Percentiles rank a stretch among this genome's conserved stretches.
phyloP scores from a whole-genome alignment of 1,140 invertebrate genomes.

The Drosophila jambulina region DNA sequence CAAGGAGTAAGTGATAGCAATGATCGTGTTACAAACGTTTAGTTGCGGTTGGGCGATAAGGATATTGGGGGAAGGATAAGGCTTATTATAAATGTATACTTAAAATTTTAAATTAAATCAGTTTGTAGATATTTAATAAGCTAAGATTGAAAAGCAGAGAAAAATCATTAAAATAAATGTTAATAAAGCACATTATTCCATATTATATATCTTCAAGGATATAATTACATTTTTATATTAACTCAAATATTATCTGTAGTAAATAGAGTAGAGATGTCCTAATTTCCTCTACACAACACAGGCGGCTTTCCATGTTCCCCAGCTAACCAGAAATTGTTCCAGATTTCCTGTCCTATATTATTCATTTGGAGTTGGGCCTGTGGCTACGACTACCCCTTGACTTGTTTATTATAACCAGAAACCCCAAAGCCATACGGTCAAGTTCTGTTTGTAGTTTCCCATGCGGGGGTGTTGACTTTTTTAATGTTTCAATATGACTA shows the following conservation, averaged over 20 bases:
- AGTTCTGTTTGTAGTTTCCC: slow-evolving; percentile 67
- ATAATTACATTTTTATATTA: background rate
- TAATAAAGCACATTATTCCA: background rate
- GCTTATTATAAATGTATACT: background rate
- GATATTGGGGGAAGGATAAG: slow-evolving; percentile 4
- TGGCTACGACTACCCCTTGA: slow-evolving; percentile 46
- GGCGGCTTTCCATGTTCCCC: slow-evolving; percentile 36
- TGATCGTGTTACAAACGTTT: slow-evolving; percentile 52
- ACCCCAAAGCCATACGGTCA: slow-evolving; percentile 65
- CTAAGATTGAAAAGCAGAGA: background rate
- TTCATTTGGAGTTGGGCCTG: slow-evolving; percentile 30
- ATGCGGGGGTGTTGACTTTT: slow-evolving; percentile 80
- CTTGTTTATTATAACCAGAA: slow-evolving; percentile 70
- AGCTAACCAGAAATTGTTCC: slow-evolving; percentile 33
- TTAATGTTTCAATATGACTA: slow-evolving; percentile 84
- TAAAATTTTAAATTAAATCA: background rate
- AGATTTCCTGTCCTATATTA: slow-evolving; percentile 43
- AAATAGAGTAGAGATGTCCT: slow-evolving; percentile 2
- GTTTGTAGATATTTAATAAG: background rate
- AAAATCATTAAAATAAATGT: background rate
- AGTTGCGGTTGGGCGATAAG: slow-evolving; percentile 35
- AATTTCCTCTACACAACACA: background rate
- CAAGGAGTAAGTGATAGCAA: slow-evolving; percentile 30
- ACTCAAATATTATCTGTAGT: background rate
- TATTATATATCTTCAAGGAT: background rate